Evolutionary conservation across 2,797 vertebrate species (phyloP).

Genomic region (Cyprinella venusta): DNA sequence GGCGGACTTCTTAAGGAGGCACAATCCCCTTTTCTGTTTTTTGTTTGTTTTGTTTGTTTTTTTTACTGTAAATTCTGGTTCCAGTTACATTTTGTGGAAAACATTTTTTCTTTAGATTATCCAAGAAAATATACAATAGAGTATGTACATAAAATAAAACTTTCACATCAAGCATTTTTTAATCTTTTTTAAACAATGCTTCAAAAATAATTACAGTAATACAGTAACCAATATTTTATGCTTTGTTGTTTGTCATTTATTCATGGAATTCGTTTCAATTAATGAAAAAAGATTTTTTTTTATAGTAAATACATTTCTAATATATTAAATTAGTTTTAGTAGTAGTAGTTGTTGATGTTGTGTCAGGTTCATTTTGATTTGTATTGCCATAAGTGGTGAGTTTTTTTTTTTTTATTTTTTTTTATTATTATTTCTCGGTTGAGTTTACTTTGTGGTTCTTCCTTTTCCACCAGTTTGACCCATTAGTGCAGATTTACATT

Average conservation of each 20-base stretch:
- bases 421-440: too few species aligned
- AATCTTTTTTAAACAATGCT: background rate
- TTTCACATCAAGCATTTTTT: background rate
- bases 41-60: background rate
- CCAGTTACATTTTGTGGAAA: background rate
- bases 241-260: background rate
- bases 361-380: too few species aligned
- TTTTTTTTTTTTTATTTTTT: too few species aligned
- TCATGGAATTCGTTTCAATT: background rate
- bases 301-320: background rate
- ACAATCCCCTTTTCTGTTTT: background rate
- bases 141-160: background rate
- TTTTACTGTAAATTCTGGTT: background rate
- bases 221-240: background rate
- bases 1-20: constrained; percentile 14
- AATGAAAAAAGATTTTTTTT: too few species aligned
- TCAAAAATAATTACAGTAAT: background rate
- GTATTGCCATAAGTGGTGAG: too few species aligned
- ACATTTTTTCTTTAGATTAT: background rate
- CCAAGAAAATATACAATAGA: background rate
- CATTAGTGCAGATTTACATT: background rate
- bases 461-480: background rate
- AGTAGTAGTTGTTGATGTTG: background rate
- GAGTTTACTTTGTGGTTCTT: background rate
- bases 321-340: too few species aligned